Conservation (phyloP, 2,113 vertebrate species). For the Platanista minor region DNA sequence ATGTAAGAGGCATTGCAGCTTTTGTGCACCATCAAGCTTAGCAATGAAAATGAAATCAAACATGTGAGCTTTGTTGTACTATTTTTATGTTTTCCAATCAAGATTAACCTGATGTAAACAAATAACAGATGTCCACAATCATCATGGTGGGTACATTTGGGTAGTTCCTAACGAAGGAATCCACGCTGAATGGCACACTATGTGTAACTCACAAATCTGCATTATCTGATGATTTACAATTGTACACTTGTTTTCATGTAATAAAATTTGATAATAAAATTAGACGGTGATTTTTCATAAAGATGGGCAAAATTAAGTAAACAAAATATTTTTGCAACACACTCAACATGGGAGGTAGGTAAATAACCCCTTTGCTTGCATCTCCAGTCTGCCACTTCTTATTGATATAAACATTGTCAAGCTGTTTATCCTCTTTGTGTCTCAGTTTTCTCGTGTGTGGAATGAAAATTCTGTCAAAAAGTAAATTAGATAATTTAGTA, state of each 20-base stretch:
- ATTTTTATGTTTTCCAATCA: background rate
- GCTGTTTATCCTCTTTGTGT: background rate
- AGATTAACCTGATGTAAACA: background rate
- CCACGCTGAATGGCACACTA: background rate
- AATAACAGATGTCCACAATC: background rate
- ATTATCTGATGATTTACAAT: background rate
- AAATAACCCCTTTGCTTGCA: background rate
- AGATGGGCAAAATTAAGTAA: background rate
- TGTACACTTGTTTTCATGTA: background rate
- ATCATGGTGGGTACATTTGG: background rate
- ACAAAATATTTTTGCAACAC: background rate
- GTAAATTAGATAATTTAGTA: background rate
- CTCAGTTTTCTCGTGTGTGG: background rate
- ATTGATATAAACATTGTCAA: background rate
- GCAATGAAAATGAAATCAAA: slow-evolving; percentile 7
- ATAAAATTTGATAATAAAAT: background rate
- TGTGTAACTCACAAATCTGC: background rate
- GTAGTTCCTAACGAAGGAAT: background rate
- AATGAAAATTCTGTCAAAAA: background rate
- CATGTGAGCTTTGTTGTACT: background rate
- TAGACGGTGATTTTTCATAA: background rate
- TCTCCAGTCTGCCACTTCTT: background rate
- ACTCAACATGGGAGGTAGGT: background rate
- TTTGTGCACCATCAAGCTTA: background rate
- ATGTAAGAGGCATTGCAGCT: background rate